A percentile compares a stretch with the other conserved stretches of the same genome.
These are phyloP conservation scores for Lepidochrysops patricia DNA, from an alignment of 2,888 invertebrate species.

Conservation along the genomic window DNA sequence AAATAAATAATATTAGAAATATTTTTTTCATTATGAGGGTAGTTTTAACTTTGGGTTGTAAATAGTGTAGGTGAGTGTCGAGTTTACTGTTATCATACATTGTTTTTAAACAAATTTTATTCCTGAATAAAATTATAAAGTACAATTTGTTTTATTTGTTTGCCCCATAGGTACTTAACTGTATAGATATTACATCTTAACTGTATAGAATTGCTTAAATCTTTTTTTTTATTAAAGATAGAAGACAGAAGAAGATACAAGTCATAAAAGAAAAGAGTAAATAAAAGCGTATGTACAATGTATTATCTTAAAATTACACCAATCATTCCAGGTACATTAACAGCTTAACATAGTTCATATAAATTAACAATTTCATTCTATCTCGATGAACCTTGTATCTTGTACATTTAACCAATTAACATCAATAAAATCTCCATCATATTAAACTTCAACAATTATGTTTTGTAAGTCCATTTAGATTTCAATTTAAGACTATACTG, in stretches of 20 bases:
- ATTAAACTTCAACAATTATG: too few species aligned
- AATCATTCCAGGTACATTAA: neutral
- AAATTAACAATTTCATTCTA: neutral
- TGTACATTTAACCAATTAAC: too few species aligned
- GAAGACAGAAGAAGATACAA: too few species aligned
- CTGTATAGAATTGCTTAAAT: too few species aligned
- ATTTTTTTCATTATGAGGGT: constrained; percentile 55
- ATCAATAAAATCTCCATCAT: too few species aligned
- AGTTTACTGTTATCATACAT: constrained; percentile 41
- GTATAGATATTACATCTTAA: too few species aligned
- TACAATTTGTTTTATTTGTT: constrained; percentile 26
- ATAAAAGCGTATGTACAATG: neutral
- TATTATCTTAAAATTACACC: too few species aligned
- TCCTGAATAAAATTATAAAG: constrained; percentile 58
- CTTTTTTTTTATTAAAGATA: too few species aligned
- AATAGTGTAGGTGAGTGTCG: constrained; percentile 33
- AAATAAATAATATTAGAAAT: constrained; percentile 40
- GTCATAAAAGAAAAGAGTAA: too few species aligned
- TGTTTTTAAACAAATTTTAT: constrained; percentile 57
- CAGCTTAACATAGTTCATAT: neutral
- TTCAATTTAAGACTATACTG: too few species aligned
- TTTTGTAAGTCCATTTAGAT: too few species aligned
- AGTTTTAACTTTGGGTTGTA: constrained; percentile 36
- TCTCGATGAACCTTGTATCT: too few species aligned
- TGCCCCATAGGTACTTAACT: neutral